Conservation (phyloP, 1,140 invertebrate genomes). For the Zelostemma sp. region DNA sequence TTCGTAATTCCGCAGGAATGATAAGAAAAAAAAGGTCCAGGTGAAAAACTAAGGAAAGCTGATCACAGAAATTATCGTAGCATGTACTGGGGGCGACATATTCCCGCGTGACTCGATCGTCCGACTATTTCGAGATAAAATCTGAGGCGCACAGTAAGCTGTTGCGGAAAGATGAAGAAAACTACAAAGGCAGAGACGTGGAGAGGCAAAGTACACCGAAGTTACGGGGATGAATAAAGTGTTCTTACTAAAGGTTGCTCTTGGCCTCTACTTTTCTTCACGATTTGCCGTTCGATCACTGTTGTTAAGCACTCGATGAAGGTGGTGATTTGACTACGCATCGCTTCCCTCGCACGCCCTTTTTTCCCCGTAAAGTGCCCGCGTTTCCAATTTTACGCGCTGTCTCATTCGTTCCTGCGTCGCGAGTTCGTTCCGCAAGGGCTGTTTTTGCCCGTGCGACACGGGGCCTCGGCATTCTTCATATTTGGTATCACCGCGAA, state of each 20-base stretch:
- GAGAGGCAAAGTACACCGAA: background rate
- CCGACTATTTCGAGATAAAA: too few species aligned
- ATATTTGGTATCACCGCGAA: too few species aligned
- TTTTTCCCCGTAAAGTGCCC: slow-evolving; percentile 37
- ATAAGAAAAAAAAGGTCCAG: slow-evolving; percentile 7
- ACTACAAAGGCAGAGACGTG: slow-evolving; percentile 2
- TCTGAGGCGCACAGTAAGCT: background rate
- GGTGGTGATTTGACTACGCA: slow-evolving; percentile 51
- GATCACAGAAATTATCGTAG: too few species aligned
- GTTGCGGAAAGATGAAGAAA: background rate
- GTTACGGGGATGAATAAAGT: background rate
- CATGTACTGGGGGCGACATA: background rate
- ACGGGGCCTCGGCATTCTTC: slow-evolving; percentile 6
- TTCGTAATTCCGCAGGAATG: background rate
- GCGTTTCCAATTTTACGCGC: slow-evolving; percentile 58
- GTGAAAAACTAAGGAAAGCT: too few species aligned
- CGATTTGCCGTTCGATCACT: slow-evolving; percentile 54
- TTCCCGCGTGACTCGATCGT: background rate
- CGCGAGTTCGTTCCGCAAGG: slow-evolving; percentile 28
- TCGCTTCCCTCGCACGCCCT: slow-evolving; percentile 37
- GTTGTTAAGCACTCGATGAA: slow-evolving; percentile 59
- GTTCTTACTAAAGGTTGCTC: slow-evolving; percentile 6
- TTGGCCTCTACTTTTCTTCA: slow-evolving; percentile 46
- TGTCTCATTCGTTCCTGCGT: slow-evolving; percentile 55
- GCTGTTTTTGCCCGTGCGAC: background rate